Conservation (phyloP, 2,797 vertebrate species). For the Chelidonichthys spinosus region DNA sequence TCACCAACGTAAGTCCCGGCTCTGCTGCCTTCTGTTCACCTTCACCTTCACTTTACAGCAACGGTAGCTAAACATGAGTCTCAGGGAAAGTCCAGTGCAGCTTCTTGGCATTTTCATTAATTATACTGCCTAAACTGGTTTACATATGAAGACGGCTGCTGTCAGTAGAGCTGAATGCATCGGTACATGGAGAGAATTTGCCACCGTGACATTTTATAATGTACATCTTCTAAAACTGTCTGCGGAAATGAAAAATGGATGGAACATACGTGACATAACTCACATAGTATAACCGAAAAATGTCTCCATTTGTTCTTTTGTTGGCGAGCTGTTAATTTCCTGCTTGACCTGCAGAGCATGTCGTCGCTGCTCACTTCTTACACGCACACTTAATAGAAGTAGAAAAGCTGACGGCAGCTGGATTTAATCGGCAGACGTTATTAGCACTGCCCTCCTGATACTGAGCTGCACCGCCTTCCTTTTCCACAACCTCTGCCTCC, state of each 20-base stretch:
- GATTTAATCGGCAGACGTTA: constrained; percentile 39
- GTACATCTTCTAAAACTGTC: neutral
- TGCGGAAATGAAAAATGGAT: neutral
- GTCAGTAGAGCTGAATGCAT: constrained; percentile 15
- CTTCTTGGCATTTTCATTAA: constrained; percentile 6
- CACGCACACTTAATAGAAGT: neutral
- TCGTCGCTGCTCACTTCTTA: neutral
- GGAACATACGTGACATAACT: neutral
- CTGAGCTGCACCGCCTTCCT: constrained; percentile 11
- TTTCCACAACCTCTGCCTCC: neutral
- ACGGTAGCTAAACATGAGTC: neutral
- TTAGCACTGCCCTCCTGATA: constrained; percentile 6
- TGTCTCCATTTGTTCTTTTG: neutral
- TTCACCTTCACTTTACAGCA: neutral
- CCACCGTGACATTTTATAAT: neutral
- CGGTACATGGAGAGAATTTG: constrained; percentile 3
- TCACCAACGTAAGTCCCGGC: constrained; percentile 88
- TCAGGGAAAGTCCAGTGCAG: neutral
- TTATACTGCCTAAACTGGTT: neutral
- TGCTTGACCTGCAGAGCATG: constrained; percentile 25
- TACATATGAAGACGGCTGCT: constrained; percentile 4
- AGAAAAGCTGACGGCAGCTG: constrained; percentile 31
- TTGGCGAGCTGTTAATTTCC: constrained; percentile 16
- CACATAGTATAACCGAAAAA: neutral
- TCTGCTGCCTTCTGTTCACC: neutral